Evolutionary conservation across 1,140 invertebrate species (phyloP).

Genomic region (Battus philenor): DNA sequence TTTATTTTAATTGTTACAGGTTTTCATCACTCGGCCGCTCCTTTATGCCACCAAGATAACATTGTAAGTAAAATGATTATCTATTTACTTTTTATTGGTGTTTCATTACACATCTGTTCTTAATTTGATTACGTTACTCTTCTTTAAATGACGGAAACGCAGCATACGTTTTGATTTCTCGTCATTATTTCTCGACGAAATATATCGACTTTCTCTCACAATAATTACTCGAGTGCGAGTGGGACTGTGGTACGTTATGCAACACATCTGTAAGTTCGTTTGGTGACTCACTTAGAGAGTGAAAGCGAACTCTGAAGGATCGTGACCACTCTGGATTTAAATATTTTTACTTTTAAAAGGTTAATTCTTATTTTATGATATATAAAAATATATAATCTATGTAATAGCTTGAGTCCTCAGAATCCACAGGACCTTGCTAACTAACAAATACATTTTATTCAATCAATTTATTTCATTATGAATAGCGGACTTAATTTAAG

Average conservation of each 20-base stretch:
- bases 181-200: slow-evolving; percentile 54
- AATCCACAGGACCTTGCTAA: too few species aligned
- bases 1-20: slow-evolving; percentile 48
- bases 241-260: slow-evolving; percentile 35
- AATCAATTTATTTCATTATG: too few species aligned
- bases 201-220: slow-evolving; percentile 55
- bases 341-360: too few species aligned
- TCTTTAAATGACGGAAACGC: slow-evolving; percentile 45
- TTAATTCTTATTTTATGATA: too few species aligned
- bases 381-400: too few species aligned
- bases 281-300: slow-evolving; percentile 36
- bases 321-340: slow-evolving; percentile 20
- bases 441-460: too few species aligned
- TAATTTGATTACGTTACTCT: slow-evolving; percentile 28
- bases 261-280: slow-evolving; percentile 45
- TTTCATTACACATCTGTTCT: slow-evolving; percentile 13
- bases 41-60: slow-evolving; percentile 58
- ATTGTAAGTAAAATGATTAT: slow-evolving; percentile 42
- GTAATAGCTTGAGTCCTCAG: too few species aligned
- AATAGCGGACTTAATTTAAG: too few species aligned
- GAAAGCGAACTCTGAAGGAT: slow-evolving; percentile 50
- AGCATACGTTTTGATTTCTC: slow-evolving; percentile 34
- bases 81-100: slow-evolving; percentile 1
- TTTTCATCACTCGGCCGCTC: slow-evolving; percentile 39
- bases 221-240: slow-evolving; percentile 51